Base-by-base conservation (phyloP, 1,140 invertebrate species). In the Leptinotarsa lineolata region DNA sequence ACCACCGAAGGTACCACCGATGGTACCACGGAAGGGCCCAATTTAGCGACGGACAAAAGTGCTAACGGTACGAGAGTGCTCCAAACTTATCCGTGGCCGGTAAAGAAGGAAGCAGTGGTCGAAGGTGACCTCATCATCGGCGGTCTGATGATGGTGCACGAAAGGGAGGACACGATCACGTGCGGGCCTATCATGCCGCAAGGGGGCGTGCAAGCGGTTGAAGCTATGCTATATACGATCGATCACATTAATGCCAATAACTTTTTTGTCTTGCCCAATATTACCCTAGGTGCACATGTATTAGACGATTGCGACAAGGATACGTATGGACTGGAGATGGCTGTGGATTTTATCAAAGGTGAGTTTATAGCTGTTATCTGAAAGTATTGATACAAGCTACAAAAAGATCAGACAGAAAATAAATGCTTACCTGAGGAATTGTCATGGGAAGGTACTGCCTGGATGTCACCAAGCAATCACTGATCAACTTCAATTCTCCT, bases 261-360 rank as follows among this genome's bases (percentile, higher is more conserved):
- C 12, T 83, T 88, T 63, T 85, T 88, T 54, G 84, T 94, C 21
- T 85, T 94, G 44, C 92, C 93, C 0, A 94, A 94, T 39, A 89
- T 96, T 20, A 92, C 88, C 48, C 85, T 97, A 11, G 96, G 96
- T 8, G 94, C 94, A 2, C 92, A 97, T 81, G 92, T 97, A 24
- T 88, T 97, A 67, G 96, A 98, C 82, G 97, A 98, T 84, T 98
- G 97, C 85, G 96, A 98, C 85, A 94, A 95, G 85, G 96, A 98
- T 83, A 98, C 96, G 2, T 97, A 97, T 83, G 96, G 97, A 5
- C 86, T 98, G 48, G 96, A 98, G 81, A 97, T 98, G 91, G 94
- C 96, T 8, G 94, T 98, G 8, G 96, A 98, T 85, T 98, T 98
- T 83, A 98, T 98, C 74, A 96, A 97, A 92, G 96, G 96, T 97